These are phyloP conservation scores for Drosophila orosa DNA, from an alignment of 1,140 invertebrate species.

Conservation along the genomic window DNA sequence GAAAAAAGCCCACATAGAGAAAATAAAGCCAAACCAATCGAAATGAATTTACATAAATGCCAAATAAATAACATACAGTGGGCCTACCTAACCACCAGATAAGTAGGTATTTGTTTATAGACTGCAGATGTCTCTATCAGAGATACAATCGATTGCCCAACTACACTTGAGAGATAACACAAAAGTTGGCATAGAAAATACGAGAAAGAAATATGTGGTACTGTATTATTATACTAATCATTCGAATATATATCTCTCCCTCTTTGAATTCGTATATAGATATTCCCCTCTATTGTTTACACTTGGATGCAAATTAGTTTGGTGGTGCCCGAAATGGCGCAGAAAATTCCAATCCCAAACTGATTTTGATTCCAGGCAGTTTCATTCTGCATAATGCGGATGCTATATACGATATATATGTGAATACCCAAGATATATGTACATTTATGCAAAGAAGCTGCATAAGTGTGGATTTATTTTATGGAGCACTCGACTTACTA, in stretches of 20 bases:
- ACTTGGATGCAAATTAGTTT: conserved; percentile 58
- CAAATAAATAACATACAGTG: conserved; percentile 24
- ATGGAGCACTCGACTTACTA: conserved; percentile 44
- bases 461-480: conserved; percentile 59
- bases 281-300: conserved; percentile 44
- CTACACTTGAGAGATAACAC: background rate
- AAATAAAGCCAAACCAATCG: conserved; percentile 41
- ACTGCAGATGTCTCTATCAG: conserved; percentile 38
- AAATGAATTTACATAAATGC: conserved; percentile 24
- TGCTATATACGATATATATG: conserved; percentile 26
- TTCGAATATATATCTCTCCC: conserved; percentile 2
- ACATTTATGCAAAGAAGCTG: conserved; percentile 25
- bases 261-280: conserved; percentile 1
- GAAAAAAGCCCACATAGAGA: conserved; percentile 17
- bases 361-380: conserved; percentile 31
- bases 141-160: conserved; percentile 28
- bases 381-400: conserved; percentile 32
- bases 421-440: conserved; percentile 5
- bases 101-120: conserved; percentile 40
- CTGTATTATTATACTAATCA: conserved; percentile 19
- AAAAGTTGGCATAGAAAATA: background rate
- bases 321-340: conserved; percentile 50
- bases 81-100: conserved; percentile 17
- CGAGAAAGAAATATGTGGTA: background rate
- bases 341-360: conserved; percentile 44